phyloP scores from a whole-genome alignment of 1,140 invertebrate genomes.

The Drosophila bocqueti region DNA sequence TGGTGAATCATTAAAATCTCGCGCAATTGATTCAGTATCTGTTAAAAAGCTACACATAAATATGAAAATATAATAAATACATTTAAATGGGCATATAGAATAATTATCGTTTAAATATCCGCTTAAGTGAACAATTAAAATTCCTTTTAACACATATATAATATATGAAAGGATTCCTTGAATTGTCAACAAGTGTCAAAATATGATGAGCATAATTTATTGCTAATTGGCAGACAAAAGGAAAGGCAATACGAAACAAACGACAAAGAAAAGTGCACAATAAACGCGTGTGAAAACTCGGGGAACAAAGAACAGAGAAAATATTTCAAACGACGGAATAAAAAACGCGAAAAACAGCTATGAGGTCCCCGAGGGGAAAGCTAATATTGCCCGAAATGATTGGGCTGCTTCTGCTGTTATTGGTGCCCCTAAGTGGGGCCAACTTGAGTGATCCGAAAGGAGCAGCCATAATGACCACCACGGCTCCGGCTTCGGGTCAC shows the following conservation, averaged over 20 bases:
- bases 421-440: slow-evolving; percentile 26
- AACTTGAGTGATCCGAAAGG: slow-evolving; percentile 13
- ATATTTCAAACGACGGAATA: slow-evolving; percentile 12
- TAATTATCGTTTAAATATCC: background rate
- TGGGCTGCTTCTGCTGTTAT: slow-evolving; percentile 29
- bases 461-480: slow-evolving; percentile 37
- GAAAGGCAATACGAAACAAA: slow-evolving; percentile 25
- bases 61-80: background rate
- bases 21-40: background rate
- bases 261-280: slow-evolving; percentile 37
- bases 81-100: background rate
- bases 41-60: background rate
- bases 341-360: slow-evolving; percentile 16
- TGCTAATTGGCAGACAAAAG: slow-evolving; percentile 31
- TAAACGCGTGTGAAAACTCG: slow-evolving; percentile 16
- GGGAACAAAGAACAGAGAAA: slow-evolving; percentile 13
- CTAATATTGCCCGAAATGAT: slow-evolving; percentile 15
- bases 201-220: slow-evolving; percentile 26
- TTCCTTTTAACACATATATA: slow-evolving; percentile 1
- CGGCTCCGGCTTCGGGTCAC: slow-evolving; percentile 19
- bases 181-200: slow-evolving; percentile 53
- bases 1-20: background rate
- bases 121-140: slow-evolving; percentile 19
- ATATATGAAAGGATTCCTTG: background rate
- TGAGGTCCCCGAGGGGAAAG: slow-evolving; percentile 7